Evolutionary conservation across 1,140 invertebrate species (phyloP), one percentile per base, ranked within the genome.

Genomic region (Armadillidium nasatum): DNA sequence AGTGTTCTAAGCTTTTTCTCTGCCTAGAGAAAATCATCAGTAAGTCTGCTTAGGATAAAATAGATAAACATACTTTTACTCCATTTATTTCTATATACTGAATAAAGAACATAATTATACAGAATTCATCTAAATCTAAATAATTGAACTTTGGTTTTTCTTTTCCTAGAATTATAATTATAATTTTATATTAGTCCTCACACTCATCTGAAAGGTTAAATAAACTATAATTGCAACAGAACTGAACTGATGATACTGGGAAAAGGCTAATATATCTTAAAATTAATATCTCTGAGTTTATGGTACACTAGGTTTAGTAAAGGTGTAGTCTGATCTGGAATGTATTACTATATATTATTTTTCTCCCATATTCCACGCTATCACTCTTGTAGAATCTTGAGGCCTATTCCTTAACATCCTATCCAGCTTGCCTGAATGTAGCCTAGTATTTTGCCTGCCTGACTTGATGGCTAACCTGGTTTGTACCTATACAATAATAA

Each of bases 401-500:
- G 19, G 50, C 50, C 50, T 60, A 60, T 60, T 60, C 33, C 33
- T 33, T 33, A 33, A 60, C 50, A 60, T 60, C 50, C 50, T 60
- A 60, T 60, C 19, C 50, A 60, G 50, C 50, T 60, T 13, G 50
- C 50, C 50, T 60, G 50, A 60, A 15, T 60, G 33, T 33, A 33
- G 33, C 50, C 50, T 60, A 60, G 50, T 19, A 60, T 33, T 33
- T 19, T 60, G 50, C 50, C 50, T 60, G 50, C 50, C 50, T 60
- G 2, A 60, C 50, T 60, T 13, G 2, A 60, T 60, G 50, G 50
- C 50, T 60, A 60, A 60, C 50, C 50, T 60, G 50, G 50, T 19
- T 60, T 60, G 50, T 60, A 60, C 50, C 50, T 60, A 60, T 60
- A 60, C 50, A 60, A 60, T 60, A 60, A 60, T 60, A 60, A 60